Base-by-base conservation (phyloP, 1,140 invertebrate species). In the Lasioglossum albipes region DNA sequence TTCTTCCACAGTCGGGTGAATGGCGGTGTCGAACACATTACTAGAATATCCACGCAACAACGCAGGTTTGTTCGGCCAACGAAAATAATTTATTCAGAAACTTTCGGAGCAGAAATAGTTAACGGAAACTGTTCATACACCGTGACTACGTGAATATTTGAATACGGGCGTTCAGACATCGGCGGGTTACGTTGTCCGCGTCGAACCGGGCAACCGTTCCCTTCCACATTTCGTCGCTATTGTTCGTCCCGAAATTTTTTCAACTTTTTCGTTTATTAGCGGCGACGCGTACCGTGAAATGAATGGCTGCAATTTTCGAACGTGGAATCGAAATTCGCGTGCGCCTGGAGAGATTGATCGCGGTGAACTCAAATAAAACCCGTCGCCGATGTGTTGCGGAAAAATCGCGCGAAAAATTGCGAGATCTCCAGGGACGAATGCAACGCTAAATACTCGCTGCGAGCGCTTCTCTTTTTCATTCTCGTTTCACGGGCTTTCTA, bases 191-290 rank as follows among this genome's bases (percentile, higher is more conserved):
- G 27, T n/a, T 16, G 36, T n/a, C 13, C 42, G 20, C 22, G 49
- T 20, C 4, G 9, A 36, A 36, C 36, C 36, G 36, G 36, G 36
- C 36, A 36, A 36, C 10, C 18, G 36, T 36, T 6, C 22, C 22
- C 18, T 7, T 59, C 45, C 54, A 27, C 69, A 57, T 80, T 80
- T 57, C 54, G 52, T 22, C 27, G n/a, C 65, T 42, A 75, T 80
- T 75, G 78, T 80, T 75, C 78, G 72, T 27, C 27, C 31, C 12
- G 42, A 62, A 80, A 49, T 68, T 75, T 70, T 66, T 67, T 20
- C 78, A 62, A 75, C 78, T 65, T 62, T 67, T 80, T 80, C 72
- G 72, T 80, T 80, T 75, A 80, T 80, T 80, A 80, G 65, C 72
- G 65, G 22, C 27, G 72, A 75, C 78, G 72, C 72, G 72, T 52